Base-by-base conservation (phyloP, 2,797 vertebrate species). In the Chromis chromis region DNA sequence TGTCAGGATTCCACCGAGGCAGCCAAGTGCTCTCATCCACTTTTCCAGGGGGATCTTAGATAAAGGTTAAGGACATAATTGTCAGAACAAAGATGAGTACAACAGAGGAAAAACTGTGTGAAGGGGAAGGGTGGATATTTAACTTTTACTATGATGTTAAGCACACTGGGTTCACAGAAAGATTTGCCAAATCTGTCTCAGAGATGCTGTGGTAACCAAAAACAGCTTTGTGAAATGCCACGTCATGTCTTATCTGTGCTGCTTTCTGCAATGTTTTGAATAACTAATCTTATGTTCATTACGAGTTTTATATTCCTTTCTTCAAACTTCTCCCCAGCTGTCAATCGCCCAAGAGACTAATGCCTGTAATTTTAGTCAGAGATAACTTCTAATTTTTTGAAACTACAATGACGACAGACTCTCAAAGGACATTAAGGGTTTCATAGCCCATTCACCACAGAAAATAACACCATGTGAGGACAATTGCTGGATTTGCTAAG, bases 31-130 rank as follows among this genome's bases (percentile, higher is more conserved):
- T 67, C 79, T 80, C 73, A 76, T 79, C 59, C 70, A 61, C 65
- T 65, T 83, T 87, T 86, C 84, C 73, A 77, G 46, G 21, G 58
- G 64, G 76, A 79, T 75, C 27, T 65, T 28, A 50, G 53, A 80
- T 75, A 78, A 81, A 66, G 74, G 75, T 77, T 75, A 64, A 81
- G 81, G 70, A 72, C 61, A 49, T 78, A 33, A 76, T 79, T 64
- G 52, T 83, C 65, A 61, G 70, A 86, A 81, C 62, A 87, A 88
- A 90, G 83, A 65, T 28, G 55, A 80, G 81, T 56, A 65, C 67
- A 72, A 76, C 73, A 65, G 58, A 52, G 55, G 58, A 27, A 70
- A 74, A 65, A 81, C 58, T 31, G 70, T 67, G 65, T 54, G 60
- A 58, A 76, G 56, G 52, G 66, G 59, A 53, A 49, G 69, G 42